Percentiles rank a stretch among this genome's conserved stretches.
These are phyloP conservation scores for Sinocyclocheilus grahami DNA, from an alignment of 2,113 vertebrate genomes.

Conservation along the genomic window DNA sequence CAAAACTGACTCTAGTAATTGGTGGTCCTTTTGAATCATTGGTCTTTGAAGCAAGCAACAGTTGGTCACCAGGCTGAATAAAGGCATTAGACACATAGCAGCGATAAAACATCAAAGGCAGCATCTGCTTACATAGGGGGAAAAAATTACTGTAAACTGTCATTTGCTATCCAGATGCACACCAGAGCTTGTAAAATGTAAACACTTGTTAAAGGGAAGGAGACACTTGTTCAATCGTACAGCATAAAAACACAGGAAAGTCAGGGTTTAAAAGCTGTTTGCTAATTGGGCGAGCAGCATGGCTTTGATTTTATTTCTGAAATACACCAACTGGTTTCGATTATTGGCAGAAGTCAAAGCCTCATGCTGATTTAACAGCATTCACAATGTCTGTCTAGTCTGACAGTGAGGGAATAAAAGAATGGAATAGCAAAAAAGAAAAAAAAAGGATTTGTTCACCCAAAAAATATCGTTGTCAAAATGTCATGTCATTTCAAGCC, in stretches of 20 bases:
- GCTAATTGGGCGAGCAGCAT: background rate
- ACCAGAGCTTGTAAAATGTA: background rate
- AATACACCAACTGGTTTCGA: slow-evolving; percentile 59
- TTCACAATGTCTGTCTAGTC: slow-evolving; percentile 66
- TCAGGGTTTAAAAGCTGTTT: slow-evolving; percentile 34
- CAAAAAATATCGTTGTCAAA: background rate
- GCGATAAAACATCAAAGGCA: slow-evolving; percentile 61
- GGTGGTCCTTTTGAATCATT: slow-evolving; percentile 41
- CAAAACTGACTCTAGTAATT: slow-evolving; percentile 28
- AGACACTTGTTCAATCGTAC: slow-evolving; percentile 32
- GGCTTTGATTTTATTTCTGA: slow-evolving; percentile 6
- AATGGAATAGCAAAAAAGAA: background rate
- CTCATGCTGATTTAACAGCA: slow-evolving; percentile 61
- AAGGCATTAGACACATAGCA: slow-evolving; percentile 47
- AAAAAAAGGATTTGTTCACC: background rate
- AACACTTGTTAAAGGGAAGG: slow-evolving; percentile 51
- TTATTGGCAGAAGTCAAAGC: slow-evolving; percentile 42
- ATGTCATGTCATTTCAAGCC: background rate
- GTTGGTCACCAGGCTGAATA: slow-evolving; percentile 35
- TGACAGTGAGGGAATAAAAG: slow-evolving; percentile 58
- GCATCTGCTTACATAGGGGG: slow-evolving; percentile 47
- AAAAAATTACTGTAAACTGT: slow-evolving; percentile 45
- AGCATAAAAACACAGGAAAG: slow-evolving; percentile 8
- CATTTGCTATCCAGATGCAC: slow-evolving; percentile 66
- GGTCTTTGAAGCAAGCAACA: slow-evolving; percentile 32